Percentiles rank a stretch among this genome's conserved stretches.
Conservation (phyloP, 1,140 invertebrate species). For the Drosophila serrata region DNA sequence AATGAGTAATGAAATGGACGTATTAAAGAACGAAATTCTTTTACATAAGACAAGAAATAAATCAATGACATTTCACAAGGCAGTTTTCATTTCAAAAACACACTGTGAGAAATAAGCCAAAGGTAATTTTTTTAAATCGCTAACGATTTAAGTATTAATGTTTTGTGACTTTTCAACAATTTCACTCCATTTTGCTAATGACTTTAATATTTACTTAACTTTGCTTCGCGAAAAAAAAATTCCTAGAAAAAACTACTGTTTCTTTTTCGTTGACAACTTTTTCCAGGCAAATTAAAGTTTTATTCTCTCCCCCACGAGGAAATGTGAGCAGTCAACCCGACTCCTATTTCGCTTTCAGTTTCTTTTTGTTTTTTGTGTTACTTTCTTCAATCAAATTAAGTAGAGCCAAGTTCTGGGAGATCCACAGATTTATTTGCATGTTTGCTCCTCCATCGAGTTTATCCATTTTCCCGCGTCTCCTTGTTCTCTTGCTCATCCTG, state of each 20-base stretch:
- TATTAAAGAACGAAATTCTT: constrained; percentile 30
- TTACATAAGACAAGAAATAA: constrained; percentile 12
- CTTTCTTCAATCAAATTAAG: constrained; percentile 44
- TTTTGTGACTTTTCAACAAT: background rate
- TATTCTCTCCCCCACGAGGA: constrained; percentile 3
- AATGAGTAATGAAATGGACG: constrained; percentile 41
- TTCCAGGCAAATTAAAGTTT: constrained; percentile 16
- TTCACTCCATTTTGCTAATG: background rate
- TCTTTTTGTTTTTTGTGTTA: constrained; percentile 2
- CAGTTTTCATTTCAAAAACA: background rate
- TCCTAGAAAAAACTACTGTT: too few species aligned
- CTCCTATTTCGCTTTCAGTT: background rate
- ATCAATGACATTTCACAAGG: constrained; percentile 18
- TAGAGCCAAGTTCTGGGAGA: constrained; percentile 45
- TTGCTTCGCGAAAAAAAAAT: too few species aligned
- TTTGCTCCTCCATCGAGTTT: constrained; percentile 34
- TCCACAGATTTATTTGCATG: constrained; percentile 51
- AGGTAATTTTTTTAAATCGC: background rate
- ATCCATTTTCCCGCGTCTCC: constrained; percentile 25
- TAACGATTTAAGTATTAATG: background rate
- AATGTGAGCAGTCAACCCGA: constrained; percentile 8
- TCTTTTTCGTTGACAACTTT: background rate
- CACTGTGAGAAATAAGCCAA: background rate
- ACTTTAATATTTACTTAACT: background rate
- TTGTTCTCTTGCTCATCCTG: constrained; percentile 12